Conservation (phyloP, 2,888 invertebrate genomes). For the Athrips mouffetella region DNA sequence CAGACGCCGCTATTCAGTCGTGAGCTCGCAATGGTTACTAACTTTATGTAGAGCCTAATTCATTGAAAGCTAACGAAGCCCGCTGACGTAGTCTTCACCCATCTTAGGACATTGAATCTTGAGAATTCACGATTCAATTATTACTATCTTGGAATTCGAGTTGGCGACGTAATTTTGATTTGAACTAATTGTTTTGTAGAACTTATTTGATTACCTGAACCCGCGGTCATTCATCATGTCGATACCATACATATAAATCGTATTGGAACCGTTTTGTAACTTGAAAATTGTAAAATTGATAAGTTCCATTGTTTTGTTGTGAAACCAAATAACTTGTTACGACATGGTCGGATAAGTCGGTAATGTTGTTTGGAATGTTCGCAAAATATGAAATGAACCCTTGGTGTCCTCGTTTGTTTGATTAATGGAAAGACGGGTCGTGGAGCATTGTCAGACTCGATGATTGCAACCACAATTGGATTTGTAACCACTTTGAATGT, state of each 20-base stretch:
- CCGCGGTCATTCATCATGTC: conserved; percentile 7
- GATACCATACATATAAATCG: conserved; percentile 8
- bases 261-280: conserved; percentile 12
- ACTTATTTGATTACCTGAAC: conserved; percentile 5
- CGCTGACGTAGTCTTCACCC: conserved; percentile 1
- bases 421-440: conserved; percentile 53
- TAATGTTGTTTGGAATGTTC: conserved; percentile 28
- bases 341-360: conserved; percentile 21
- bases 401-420: conserved; percentile 47
- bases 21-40: conserved; percentile 7
- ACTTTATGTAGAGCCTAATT: conserved; percentile 15
- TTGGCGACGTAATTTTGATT: neutral
- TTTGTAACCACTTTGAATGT: conserved; percentile 24
- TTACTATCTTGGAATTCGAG: neutral
- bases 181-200: neutral
- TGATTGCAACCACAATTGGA: conserved; percentile 40
- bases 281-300: conserved; percentile 15
- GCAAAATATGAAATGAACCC: conserved; percentile 21
- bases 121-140: conserved; percentile 2
- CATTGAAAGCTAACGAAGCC: conserved; percentile 15
- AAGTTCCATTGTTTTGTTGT: conserved; percentile 16
- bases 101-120: conserved; percentile 2
- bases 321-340: conserved; percentile 22
- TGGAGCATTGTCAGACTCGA: conserved; percentile 24
- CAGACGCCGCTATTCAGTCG: conserved; percentile 20